phyloP scores from a whole-genome alignment of 2,888 invertebrate species.

The Parthenolecanium corni region DNA sequence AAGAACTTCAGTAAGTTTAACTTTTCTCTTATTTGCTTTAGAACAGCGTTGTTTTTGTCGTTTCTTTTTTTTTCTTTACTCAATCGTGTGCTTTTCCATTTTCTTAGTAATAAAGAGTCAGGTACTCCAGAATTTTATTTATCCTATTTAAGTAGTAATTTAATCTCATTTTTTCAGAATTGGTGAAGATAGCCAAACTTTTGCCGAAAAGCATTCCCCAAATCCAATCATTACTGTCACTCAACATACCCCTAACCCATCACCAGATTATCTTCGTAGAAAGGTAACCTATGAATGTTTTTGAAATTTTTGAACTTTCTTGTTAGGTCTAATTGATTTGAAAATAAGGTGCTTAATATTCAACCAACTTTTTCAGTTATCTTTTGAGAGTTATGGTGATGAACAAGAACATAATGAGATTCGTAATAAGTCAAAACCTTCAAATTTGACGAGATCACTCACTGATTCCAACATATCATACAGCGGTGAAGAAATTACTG shows the following conservation, averaged over 20 bases:
- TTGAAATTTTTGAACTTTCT: not conserved
- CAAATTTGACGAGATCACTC: conserved; percentile 67
- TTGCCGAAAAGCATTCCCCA: conserved; percentile 43
- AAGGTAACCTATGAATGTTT: conserved; percentile 43
- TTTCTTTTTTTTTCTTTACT: not conserved
- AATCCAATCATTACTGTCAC: conserved; percentile 96
- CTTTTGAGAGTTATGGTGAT: conserved; percentile 10
- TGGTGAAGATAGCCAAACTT: conserved; percentile 17
- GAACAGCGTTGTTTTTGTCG: not conserved
- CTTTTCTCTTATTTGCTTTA: not conserved
- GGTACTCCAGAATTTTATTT: not conserved
- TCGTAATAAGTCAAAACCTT: conserved; percentile 3
- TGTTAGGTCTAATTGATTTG: no score
- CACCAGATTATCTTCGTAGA: conserved; percentile 72
- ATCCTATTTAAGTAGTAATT: no score
- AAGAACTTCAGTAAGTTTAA: conserved; percentile 11
- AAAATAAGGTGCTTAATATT: not conserved
- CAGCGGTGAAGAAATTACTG: conserved; percentile 70
- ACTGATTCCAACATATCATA: conserved; percentile 88
- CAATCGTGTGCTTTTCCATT: no score
- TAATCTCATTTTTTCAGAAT: conserved; percentile 19
- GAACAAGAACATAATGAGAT: conserved; percentile 5
- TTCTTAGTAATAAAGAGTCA: not conserved
- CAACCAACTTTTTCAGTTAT: conserved; percentile 4
- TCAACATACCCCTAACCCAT: conserved; percentile 85